Percentiles rank a stretch among this genome's conserved stretches.
Evolutionary conservation across 2,113 vertebrate genomes (phyloP).

Genomic region (Barbus barbus): DNA sequence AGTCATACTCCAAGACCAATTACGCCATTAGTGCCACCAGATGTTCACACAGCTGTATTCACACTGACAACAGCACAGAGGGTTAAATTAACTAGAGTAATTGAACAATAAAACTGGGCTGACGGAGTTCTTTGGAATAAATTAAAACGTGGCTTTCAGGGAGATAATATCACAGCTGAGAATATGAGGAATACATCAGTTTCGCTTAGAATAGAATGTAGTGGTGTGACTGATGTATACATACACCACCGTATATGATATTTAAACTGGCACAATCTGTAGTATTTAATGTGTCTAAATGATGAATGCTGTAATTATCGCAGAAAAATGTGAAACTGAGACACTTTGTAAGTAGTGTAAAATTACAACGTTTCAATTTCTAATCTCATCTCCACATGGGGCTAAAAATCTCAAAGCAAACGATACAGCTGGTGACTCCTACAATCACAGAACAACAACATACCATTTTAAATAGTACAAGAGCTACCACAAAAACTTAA

Average conservation of each 20-base stretch:
- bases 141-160: conserved; percentile 32
- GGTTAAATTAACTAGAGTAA: conserved; percentile 64
- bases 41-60: conserved; percentile 71
- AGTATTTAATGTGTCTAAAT: not conserved
- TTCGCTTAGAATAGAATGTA: not conserved
- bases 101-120: conserved; percentile 62
- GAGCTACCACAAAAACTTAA: conserved; percentile 42
- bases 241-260: not conserved
- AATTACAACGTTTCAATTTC: too few relatives aligned
- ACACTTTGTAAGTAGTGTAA: too few relatives aligned
- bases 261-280: conserved; percentile 7
- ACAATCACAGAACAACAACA: not conserved
- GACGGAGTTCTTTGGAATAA: conserved; percentile 56
- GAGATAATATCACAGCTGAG: conserved; percentile 27
- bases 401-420: not conserved
- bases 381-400: too few relatives aligned
- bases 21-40: conserved; percentile 61
- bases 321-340: not conserved
- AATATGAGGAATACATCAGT: conserved; percentile 7
- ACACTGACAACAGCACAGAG: conserved; percentile 57
- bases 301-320: not conserved
- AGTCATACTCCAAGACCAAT: conserved; percentile 63
- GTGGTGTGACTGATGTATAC: not conserved
- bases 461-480: conserved; percentile 27
- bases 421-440: not conserved